phyloP scores from a whole-genome alignment of 2,113 vertebrate species.

The Urocynchramus pylzowi region DNA sequence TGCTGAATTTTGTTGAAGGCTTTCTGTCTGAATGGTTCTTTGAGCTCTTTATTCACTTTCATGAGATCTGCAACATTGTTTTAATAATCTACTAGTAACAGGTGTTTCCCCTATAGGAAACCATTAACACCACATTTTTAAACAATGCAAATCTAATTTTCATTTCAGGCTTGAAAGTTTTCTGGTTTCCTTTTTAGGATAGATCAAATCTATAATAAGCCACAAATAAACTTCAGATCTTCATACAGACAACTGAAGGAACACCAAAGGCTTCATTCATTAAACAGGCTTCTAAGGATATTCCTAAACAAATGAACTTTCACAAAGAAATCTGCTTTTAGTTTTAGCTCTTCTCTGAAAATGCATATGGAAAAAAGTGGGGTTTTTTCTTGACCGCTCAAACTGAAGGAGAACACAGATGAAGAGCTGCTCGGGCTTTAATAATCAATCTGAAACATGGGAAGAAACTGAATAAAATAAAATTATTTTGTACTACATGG shows the following conservation, averaged over 20 bases:
- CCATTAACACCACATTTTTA: constrained; percentile 32
- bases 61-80: constrained; percentile 12
- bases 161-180: constrained; percentile 1
- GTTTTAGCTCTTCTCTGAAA: not conserved
- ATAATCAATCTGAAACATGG: not conserved
- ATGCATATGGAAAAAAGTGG: not conserved
- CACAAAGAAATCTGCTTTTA: not conserved
- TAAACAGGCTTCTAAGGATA: not conserved
- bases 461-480: not conserved
- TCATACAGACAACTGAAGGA: not conserved
- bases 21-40: constrained; percentile 49
- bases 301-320: not conserved
- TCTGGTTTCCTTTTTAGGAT: not conserved
- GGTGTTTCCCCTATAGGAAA: constrained; percentile 44
- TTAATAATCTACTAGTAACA: constrained; percentile 51
- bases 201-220: not conserved
- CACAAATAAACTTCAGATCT: not conserved
- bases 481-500: not conserved
- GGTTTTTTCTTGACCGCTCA: fast-evolving
- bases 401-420: not conserved
- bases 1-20: constrained; percentile 28
- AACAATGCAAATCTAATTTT: constrained; percentile 43
- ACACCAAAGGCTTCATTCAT: not conserved
- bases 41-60: constrained; percentile 59
- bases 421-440: not conserved